These are phyloP conservation scores for Epinephelus cyanopodus DNA, from an alignment of 2,113 vertebrate genomes.

Conservation along the genomic window DNA sequence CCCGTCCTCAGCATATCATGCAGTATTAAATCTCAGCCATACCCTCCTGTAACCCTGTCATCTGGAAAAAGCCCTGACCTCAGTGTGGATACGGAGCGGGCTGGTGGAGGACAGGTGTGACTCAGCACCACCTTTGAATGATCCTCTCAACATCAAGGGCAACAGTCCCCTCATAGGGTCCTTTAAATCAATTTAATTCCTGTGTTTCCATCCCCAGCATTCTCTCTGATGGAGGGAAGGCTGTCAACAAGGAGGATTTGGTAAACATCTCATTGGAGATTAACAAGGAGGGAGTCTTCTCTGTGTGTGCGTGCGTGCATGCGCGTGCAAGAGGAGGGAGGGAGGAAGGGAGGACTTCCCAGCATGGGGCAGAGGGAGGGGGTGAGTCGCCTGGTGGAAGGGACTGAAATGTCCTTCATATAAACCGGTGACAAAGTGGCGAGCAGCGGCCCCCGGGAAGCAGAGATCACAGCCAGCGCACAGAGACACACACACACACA, in stretches of 20 bases:
- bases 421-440: constrained; percentile 77
- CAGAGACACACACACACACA: constrained; percentile 8
- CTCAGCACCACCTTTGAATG: constrained; percentile 73
- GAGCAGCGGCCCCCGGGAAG: constrained; percentile 63
- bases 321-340: not conserved
- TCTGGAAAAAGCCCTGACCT: constrained; percentile 64
- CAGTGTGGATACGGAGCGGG: not conserved
- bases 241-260: constrained; percentile 74
- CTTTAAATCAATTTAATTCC: too few relatives aligned
- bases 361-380: constrained; percentile 64
- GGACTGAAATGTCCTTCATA: constrained; percentile 80
- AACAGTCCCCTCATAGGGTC: not conserved
- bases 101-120: constrained; percentile 67
- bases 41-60: constrained; percentile 63
- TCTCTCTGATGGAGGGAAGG: constrained; percentile 14
- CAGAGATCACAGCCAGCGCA: constrained; percentile 62
- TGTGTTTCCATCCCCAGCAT: too few relatives aligned
- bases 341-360: constrained; percentile 50
- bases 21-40: constrained; percentile 70
- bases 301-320: constrained; percentile 16
- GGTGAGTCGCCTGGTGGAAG: constrained; percentile 58
- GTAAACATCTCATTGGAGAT: constrained; percentile 77
- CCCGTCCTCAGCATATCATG: constrained; percentile 67
- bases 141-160: constrained; percentile 49
- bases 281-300: constrained; percentile 63